Percentiles rank a stretch among this genome's conserved stretches.
Conservation (phyloP, 2,113 vertebrate genomes). For the Hiodon alosoides region DNA sequence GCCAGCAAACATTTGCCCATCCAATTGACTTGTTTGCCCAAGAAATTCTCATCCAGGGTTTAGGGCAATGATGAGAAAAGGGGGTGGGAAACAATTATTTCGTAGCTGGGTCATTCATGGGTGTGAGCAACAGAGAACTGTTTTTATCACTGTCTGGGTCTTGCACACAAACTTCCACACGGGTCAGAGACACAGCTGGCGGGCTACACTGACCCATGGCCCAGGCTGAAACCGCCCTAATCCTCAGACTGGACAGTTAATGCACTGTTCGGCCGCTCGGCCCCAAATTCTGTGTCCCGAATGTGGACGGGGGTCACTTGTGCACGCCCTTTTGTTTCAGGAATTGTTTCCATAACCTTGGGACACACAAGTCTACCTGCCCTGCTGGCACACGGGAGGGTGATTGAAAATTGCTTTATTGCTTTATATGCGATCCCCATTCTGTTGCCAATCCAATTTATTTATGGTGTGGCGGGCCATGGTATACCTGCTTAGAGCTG, state of each 20-base stretch:
- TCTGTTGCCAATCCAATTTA: conserved; percentile 59
- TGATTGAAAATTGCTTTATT: conserved; percentile 67
- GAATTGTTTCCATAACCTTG: conserved; percentile 52
- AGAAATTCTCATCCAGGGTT: conserved; percentile 59
- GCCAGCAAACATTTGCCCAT: conserved; percentile 57
- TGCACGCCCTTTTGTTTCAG: conserved; percentile 25
- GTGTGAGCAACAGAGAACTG: conserved; percentile 38
- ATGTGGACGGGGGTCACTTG: not conserved
- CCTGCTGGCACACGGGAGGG: not conserved
- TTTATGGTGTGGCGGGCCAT: conserved; percentile 57
- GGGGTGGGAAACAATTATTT: conserved; percentile 55
- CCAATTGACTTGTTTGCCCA: conserved; percentile 57
- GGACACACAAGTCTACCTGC: conserved; percentile 49
- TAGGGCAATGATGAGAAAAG: conserved; percentile 42
- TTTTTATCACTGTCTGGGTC: conserved; percentile 46
- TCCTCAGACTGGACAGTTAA: not conserved
- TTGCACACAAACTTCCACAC: conserved; percentile 20
- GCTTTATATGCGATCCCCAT: conserved; percentile 60
- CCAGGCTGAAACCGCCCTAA: not conserved
- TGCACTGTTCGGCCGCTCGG: not conserved
- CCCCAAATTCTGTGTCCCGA: not conserved
- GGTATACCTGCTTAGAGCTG: conserved; percentile 46
- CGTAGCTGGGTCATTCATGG: conserved; percentile 51
- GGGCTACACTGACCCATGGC: not conserved
- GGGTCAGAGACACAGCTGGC: conserved; percentile 37